These are phyloP conservation scores for Eupithecia insigniata DNA, from an alignment of 2,888 invertebrate species.

Conservation along the genomic window DNA sequence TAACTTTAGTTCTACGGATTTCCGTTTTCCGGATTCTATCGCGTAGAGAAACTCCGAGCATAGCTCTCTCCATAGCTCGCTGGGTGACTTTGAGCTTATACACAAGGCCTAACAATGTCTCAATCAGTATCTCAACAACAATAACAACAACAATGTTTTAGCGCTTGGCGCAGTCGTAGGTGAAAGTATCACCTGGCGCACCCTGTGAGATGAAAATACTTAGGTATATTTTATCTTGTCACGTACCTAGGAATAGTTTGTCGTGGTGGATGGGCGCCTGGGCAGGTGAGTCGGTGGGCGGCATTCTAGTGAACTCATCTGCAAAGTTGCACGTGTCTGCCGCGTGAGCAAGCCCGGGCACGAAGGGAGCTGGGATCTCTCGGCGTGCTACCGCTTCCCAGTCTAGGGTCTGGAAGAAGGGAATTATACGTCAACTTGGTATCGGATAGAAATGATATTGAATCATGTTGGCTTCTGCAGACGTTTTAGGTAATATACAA, in stretches of 20 bases:
- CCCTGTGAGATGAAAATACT: conserved; percentile 71
- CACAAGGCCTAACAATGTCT: too few relatives aligned
- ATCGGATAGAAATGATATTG: too few relatives aligned
- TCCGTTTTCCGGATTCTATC: too few relatives aligned
- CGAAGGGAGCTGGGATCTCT: conserved; percentile 93
- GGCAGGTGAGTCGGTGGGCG: conserved; percentile 95
- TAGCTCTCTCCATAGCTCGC: too few relatives aligned
- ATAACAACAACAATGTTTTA: background rate
- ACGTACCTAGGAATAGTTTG: conserved; percentile 91
- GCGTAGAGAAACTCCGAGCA: too few relatives aligned
- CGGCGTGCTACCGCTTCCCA: conserved; percentile 93
- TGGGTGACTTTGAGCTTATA: too few relatives aligned
- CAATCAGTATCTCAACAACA: too few relatives aligned
- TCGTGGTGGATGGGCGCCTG: conserved; percentile 93
- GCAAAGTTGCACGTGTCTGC: conserved; percentile 98
- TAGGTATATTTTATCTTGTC: conserved; percentile 91
- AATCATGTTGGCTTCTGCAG: too few relatives aligned
- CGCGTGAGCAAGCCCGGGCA: conserved; percentile 93
- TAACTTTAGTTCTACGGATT: too few relatives aligned
- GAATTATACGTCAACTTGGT: background rate
- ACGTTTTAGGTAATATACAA: too few relatives aligned
- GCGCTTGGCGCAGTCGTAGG: conserved; percentile 1
- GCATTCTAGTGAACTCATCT: conserved; percentile 97
- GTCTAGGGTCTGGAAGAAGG: conserved; percentile 65
- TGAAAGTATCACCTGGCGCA: background rate